phyloP scores from a whole-genome alignment of 2,113 vertebrate species.

The Phainopepla nitens region DNA sequence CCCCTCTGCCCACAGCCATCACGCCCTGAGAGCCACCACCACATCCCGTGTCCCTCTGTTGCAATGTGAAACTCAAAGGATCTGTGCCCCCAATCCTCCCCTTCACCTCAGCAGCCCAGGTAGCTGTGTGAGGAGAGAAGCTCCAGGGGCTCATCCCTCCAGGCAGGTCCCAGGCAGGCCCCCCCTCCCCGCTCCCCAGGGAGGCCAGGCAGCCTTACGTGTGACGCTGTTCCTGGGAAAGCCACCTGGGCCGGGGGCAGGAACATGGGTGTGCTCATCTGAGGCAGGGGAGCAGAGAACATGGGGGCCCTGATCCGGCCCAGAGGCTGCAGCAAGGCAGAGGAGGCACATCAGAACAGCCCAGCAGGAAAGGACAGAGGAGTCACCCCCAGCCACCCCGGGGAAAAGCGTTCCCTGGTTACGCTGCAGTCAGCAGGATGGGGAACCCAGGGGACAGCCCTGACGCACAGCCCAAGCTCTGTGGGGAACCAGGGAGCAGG shows the following conservation, averaged over 20 bases:
- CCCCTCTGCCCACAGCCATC: not conserved
- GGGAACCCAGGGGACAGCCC: not conserved
- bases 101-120: not conserved
- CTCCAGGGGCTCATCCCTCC: not conserved
- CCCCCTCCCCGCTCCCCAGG: not conserved
- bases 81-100: not conserved
- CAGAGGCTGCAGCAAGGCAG: conserved; percentile 67
- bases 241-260: conserved; percentile 73
- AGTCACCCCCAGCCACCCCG: rapidly evolving
- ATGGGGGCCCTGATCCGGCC: conserved; percentile 67
- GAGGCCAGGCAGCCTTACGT: conserved; percentile 60
- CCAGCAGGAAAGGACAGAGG: rapidly evolving
- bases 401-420: not conserved
- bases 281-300: conserved; percentile 72
- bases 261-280: conserved; percentile 74
- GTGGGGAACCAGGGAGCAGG: not conserved
- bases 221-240: conserved; percentile 66
- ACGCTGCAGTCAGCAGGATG: not conserved
- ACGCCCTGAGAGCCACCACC: rapidly evolving
- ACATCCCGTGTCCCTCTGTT: rapidly evolving
- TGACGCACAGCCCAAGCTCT: rapidly evolving
- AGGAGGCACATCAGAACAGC: not conserved
- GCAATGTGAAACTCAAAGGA: rapidly evolving
- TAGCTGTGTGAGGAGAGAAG: rapidly evolving
- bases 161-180: not conserved